Evolutionary conservation across 2,113 vertebrate genomes (phyloP).

Genomic region (Calyptommatus sinebrachiatus): DNA sequence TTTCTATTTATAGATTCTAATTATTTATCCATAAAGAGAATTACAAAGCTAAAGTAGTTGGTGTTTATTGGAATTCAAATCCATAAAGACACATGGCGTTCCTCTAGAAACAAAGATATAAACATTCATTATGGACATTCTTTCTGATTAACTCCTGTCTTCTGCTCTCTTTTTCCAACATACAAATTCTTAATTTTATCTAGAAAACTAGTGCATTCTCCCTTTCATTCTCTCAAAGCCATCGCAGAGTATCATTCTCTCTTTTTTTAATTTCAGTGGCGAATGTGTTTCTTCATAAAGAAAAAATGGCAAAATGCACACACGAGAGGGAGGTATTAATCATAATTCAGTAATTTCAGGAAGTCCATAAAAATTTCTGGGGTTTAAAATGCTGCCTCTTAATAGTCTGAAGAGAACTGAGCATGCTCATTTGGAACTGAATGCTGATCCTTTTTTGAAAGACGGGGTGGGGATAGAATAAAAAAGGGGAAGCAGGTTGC

Average conservation of each 20-base stretch:
- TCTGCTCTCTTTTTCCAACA: constrained; percentile 46
- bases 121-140: constrained; percentile 39
- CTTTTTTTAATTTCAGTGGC: background rate
- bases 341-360: background rate
- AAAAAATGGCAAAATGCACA: background rate
- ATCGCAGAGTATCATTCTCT: background rate
- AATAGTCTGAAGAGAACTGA: background rate
- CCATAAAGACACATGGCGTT: background rate
- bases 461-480: background rate
- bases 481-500: background rate
- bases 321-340: background rate
- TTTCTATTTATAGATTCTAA: background rate
- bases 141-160: constrained; percentile 44
- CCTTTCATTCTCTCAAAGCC: background rate
- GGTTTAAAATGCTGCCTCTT: background rate
- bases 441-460: background rate
- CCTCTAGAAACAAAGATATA: constrained; percentile 53
- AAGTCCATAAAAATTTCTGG: background rate
- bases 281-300: background rate
- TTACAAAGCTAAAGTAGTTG: background rate
- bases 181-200: constrained; percentile 12
- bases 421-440: background rate
- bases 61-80: background rate
- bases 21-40: background rate
- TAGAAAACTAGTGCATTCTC: background rate